These are phyloP conservation scores for Apis florea DNA, from an alignment of 1,140 invertebrate species.

Conservation along the genomic window DNA sequence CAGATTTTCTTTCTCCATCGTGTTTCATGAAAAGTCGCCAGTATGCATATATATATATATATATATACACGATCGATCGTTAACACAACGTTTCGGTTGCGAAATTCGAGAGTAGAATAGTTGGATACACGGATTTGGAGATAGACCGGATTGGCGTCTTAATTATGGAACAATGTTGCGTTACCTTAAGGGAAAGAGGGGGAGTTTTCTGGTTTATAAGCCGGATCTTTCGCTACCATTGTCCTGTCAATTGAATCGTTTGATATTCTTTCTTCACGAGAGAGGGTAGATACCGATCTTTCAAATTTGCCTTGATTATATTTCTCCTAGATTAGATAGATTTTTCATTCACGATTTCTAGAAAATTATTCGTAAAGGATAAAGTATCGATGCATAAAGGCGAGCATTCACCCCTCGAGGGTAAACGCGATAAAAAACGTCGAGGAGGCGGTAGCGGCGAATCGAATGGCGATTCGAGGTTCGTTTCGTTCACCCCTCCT, in stretches of 20 bases:
- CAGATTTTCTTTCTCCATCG: slow-evolving; percentile 11
- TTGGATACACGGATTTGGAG: slow-evolving; percentile 20
- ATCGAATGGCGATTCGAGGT: neutral
- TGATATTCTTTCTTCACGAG: neutral
- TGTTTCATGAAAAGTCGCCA: slow-evolving; percentile 20
- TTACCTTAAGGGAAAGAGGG: neutral
- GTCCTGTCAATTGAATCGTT: slow-evolving; percentile 9
- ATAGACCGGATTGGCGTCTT: slow-evolving; percentile 24
- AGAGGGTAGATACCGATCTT: neutral
- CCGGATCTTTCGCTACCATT: slow-evolving; percentile 13
- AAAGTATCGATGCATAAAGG: neutral
- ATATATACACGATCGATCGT: too few relatives aligned
- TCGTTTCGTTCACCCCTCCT: slow-evolving; percentile 9
- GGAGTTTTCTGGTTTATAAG: neutral
- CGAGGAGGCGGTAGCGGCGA: neutral
- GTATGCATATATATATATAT: too few relatives aligned
- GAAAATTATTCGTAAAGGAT: too few relatives aligned
- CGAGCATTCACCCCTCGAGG: too few relatives aligned
- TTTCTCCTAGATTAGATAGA: neutral
- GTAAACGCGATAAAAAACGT: too few relatives aligned
- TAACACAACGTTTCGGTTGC: neutral
- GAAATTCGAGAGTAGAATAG: neutral
- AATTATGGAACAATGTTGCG: slow-evolving; percentile 31
- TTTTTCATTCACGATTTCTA: neutral
- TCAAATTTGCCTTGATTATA: neutral